These are phyloP conservation scores for Unio delphinus DNA, from an alignment of 2,888 invertebrate genomes.

Conservation along the genomic window DNA sequence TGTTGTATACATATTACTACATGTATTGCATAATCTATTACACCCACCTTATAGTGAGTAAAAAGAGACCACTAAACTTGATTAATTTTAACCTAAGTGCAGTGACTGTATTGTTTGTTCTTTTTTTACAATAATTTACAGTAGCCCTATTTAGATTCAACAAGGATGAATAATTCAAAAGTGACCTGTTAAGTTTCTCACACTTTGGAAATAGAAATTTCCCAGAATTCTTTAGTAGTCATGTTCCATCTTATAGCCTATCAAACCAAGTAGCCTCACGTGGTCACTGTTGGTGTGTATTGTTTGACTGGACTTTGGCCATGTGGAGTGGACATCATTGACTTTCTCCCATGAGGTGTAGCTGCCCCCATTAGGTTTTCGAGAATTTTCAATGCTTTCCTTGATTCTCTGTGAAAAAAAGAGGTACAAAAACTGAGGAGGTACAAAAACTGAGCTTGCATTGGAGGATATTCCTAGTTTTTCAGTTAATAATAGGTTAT, in stretches of 20 bases:
- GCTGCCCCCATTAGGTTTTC: slow-evolving; percentile 37
- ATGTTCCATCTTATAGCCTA: slow-evolving; percentile 5
- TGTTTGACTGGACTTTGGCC: slow-evolving; percentile 22
- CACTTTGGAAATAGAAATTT: too few relatives aligned
- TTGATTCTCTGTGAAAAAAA: slow-evolving; percentile 52
- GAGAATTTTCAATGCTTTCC: slow-evolving; percentile 53
- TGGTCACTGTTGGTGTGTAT: slow-evolving; percentile 32
- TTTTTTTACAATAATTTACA: too few relatives aligned
- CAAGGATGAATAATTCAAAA: too few relatives aligned
- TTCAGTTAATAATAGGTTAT: not conserved
- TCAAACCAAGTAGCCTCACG: slow-evolving; percentile 23
- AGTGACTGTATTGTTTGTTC: too few relatives aligned
- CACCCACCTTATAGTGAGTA: too few relatives aligned
- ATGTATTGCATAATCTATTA: too few relatives aligned
- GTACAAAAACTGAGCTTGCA: not conserved
- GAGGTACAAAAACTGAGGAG: not conserved
- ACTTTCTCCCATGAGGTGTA: slow-evolving; percentile 31
- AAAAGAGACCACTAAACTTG: too few relatives aligned
- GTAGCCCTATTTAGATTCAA: too few relatives aligned
- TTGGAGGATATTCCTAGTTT: not conserved
- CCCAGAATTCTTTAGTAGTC: too few relatives aligned
- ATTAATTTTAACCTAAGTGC: too few relatives aligned
- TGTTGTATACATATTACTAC: too few relatives aligned
- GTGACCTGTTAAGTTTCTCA: too few relatives aligned
- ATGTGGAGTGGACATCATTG: slow-evolving; percentile 31